A percentile compares a stretch with the other conserved stretches of the same genome.
Conservation (phyloP, 1,140 invertebrate genomes). For the Drosophila rhopaloa region DNA sequence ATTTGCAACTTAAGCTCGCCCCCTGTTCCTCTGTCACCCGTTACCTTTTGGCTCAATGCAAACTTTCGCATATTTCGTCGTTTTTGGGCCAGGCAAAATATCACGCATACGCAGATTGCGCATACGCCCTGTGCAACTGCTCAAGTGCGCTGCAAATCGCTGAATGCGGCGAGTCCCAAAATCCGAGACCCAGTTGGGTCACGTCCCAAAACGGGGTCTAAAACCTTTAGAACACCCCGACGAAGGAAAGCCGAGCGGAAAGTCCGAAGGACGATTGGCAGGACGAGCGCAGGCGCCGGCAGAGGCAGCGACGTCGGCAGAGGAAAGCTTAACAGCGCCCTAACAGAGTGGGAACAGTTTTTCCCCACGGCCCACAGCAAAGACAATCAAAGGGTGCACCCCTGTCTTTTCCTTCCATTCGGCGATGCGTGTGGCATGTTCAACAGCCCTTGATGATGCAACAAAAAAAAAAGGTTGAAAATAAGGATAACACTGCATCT, state of each 20-base stretch:
- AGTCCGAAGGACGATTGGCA: not conserved
- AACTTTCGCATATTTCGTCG: constrained; percentile 62
- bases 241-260: not conserved
- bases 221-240: constrained; percentile 6
- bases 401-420: constrained; percentile 53
- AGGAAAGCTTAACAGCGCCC: constrained; percentile 37
- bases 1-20: not conserved
- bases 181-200: constrained; percentile 9
- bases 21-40: not conserved
- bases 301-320: constrained; percentile 35
- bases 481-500: constrained; percentile 6
- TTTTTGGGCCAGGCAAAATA: constrained; percentile 17
- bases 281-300: constrained; percentile 51
- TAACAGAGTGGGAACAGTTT: constrained; percentile 53
- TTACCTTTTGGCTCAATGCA: constrained; percentile 26
- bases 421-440: constrained; percentile 62
- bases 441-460: constrained; percentile 57
- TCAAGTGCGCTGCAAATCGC: constrained; percentile 34
- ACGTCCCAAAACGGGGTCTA: constrained; percentile 38
- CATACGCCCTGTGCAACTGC: constrained; percentile 46
- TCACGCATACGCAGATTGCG: constrained; percentile 12
- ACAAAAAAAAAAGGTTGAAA: not conserved
- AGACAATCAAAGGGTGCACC: not conserved
- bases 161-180: constrained; percentile 37
- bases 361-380: not conserved